Evolutionary conservation across 2,113 vertebrate species (phyloP).

Genomic region (Notothenia coriiceps): DNA sequence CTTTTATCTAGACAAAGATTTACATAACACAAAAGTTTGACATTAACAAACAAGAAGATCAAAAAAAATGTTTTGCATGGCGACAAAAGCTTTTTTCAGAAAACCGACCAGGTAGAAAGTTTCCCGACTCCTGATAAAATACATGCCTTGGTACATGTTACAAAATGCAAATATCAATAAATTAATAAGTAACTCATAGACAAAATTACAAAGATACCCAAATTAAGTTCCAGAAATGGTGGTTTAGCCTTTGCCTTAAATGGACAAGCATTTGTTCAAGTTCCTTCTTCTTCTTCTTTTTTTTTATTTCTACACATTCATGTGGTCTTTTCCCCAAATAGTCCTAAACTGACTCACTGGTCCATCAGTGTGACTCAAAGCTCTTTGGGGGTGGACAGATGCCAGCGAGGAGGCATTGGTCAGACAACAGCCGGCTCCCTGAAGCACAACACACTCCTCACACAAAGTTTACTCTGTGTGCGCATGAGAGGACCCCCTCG

Average conservation of each 20-base stretch:
- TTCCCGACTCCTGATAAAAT: not conserved
- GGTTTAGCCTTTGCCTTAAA: not conserved
- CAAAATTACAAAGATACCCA: not conserved
- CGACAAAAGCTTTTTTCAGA: not conserved
- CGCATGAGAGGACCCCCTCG: constrained; percentile 6
- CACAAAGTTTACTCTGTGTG: constrained; percentile 38
- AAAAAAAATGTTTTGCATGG: too few relatives aligned
- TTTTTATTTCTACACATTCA: not conserved
- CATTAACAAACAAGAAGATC: not conserved
- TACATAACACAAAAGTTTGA: not conserved
- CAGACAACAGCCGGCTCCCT: constrained; percentile 38
- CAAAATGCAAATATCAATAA: not conserved
- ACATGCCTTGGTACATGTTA: not conserved
- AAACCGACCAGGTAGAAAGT: not conserved
- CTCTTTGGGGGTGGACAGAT: constrained; percentile 15
- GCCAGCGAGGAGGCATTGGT: constrained; percentile 22
- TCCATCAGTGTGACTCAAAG: constrained; percentile 50
- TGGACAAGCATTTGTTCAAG: not conserved
- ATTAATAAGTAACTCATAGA: not conserved
- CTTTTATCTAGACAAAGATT: not conserved
- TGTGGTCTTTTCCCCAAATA: constrained; percentile 18
- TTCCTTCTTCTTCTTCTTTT: not conserved
- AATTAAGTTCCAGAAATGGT: not conserved
- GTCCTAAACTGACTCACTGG: constrained; percentile 56
- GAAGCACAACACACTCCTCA: constrained; percentile 35